Evolutionary conservation across 2,797 vertebrate species (phyloP).

Genomic region (Valencia hispanica): DNA sequence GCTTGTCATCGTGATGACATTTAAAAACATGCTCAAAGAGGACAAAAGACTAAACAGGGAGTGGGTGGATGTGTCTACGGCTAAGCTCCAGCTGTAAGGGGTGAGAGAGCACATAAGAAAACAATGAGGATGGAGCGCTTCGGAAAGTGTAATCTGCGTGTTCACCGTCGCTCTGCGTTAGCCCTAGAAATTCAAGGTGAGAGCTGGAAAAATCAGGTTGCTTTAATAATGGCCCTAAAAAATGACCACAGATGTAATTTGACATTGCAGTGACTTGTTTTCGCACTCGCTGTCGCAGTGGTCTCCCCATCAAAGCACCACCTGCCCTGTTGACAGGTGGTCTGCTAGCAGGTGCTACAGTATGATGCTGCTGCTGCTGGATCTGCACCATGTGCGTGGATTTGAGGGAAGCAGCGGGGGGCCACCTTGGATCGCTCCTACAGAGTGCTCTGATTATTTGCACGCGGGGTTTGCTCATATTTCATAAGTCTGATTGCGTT

Average conservation of each 20-base stretch:
- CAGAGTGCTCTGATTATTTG: conserved; percentile 45
- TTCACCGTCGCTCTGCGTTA: conserved; percentile 62
- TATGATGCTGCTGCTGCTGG: conserved; percentile 45
- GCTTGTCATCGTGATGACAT: conserved; percentile 79
- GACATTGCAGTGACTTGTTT: conserved; percentile 36
- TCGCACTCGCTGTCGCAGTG: conserved; percentile 29
- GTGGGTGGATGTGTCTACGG: conserved; percentile 71
- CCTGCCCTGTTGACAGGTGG: conserved; percentile 68
- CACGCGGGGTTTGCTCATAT: conserved; percentile 52
- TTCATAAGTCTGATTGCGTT: conserved; percentile 47
- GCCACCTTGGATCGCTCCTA: conserved; percentile 60
- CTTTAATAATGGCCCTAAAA: conserved; percentile 28
- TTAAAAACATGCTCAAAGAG: conserved; percentile 76
- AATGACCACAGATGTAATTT: conserved; percentile 48
- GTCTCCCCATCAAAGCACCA: conserved; percentile 57
- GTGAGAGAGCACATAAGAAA: conserved; percentile 61
- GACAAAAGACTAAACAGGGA: conserved; percentile 74
- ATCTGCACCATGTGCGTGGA: conserved; percentile 40
- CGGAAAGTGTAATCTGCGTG: conserved; percentile 74
- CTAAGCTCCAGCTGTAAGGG: conserved; percentile 69
- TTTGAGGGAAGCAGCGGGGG: conserved; percentile 54
- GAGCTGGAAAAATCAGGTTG: conserved; percentile 55
- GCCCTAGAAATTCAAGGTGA: conserved; percentile 76
- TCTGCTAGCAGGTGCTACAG: conserved; percentile 69
- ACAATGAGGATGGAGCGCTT: conserved; percentile 65